A percentile compares a stretch with the other conserved stretches of the same genome.
These are phyloP conservation scores for Masticophis lateralis DNA, from an alignment of 2,797 vertebrate genomes.

Conservation along the genomic window DNA sequence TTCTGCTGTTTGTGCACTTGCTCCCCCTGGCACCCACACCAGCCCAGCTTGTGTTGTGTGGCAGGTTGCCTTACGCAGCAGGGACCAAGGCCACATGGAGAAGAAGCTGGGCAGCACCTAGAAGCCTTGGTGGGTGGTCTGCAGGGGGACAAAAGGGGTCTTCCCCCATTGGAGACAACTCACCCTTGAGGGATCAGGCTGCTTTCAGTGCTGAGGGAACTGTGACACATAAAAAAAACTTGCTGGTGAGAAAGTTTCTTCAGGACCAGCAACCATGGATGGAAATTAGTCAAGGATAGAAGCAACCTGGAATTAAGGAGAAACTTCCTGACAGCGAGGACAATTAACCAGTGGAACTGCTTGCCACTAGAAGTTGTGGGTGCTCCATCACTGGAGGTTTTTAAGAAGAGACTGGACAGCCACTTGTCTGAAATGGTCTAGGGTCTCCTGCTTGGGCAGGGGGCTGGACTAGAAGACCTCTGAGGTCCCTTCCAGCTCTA, in stretches of 20 bases:
- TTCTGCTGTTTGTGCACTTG: background rate
- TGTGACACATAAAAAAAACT: background rate
- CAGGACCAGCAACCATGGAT: background rate
- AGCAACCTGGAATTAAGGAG: too few species aligned
- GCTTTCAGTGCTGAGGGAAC: background rate
- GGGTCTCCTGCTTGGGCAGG: too few species aligned
- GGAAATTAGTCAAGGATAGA: too few species aligned
- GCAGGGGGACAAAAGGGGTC: background rate
- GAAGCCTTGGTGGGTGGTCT: background rate
- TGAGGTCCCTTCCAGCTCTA: too few species aligned
- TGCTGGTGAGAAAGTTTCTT: background rate
- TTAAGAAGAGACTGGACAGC: too few species aligned
- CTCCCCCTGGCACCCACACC: background rate
- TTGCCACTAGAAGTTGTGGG: too few species aligned
- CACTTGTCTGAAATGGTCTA: too few species aligned
- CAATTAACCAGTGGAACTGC: too few species aligned
- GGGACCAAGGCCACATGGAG: conserved; percentile 16
- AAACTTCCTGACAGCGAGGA: too few species aligned
- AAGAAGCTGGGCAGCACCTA: background rate
- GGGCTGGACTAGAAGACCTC: too few species aligned
- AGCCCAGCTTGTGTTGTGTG: conserved; percentile 8
- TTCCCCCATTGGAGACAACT: conserved; percentile 30
- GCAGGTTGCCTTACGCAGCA: conserved; percentile 34
- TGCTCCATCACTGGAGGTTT: too few species aligned
- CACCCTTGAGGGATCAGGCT: conserved; percentile 30